Conservation (phyloP, 2,113 vertebrate species). For the Poeciliopsis retropinna region DNA sequence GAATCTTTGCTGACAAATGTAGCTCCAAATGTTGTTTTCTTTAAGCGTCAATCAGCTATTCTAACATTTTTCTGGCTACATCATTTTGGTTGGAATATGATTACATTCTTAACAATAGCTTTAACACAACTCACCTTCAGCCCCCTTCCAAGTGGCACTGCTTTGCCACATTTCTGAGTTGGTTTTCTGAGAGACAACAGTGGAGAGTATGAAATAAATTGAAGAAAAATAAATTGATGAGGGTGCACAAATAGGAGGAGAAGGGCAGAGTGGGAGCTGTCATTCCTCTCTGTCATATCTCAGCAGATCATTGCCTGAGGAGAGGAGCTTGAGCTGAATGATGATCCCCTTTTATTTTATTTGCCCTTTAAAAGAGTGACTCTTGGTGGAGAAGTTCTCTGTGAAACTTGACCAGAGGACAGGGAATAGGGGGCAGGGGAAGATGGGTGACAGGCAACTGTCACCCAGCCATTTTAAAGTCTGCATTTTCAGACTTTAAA, state of each 20-base stretch:
- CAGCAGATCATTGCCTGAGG: constrained; percentile 49
- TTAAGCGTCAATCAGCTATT: neutral
- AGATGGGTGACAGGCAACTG: neutral
- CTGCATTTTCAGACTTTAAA: constrained; percentile 13
- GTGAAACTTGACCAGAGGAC: constrained; percentile 25
- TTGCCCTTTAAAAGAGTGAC: constrained; percentile 42
- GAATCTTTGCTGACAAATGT: neutral
- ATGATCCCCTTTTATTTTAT: constrained; percentile 31
- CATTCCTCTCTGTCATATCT: constrained; percentile 34
- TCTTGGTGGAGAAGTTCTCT: constrained; percentile 35
- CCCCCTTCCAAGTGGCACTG: neutral
- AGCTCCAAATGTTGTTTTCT: neutral
- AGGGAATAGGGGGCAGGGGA: too few relatives aligned
- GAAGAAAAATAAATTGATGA: constrained; percentile 27
- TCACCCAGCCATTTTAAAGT: too few relatives aligned
- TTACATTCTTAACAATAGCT: neutral
- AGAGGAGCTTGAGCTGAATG: constrained; percentile 58
- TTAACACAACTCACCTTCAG: neutral
- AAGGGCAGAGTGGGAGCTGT: constrained; percentile 21
- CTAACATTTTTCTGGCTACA: neutral
- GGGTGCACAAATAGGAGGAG: constrained; percentile 16
- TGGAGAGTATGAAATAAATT: constrained; percentile 25
- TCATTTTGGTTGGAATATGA: too few relatives aligned
- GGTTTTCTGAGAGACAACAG: constrained; percentile 9
- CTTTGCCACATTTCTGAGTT: constrained; percentile 14